Base-by-base conservation (phyloP, 1,140 invertebrate genomes). In the Drosophila nasuta region DNA sequence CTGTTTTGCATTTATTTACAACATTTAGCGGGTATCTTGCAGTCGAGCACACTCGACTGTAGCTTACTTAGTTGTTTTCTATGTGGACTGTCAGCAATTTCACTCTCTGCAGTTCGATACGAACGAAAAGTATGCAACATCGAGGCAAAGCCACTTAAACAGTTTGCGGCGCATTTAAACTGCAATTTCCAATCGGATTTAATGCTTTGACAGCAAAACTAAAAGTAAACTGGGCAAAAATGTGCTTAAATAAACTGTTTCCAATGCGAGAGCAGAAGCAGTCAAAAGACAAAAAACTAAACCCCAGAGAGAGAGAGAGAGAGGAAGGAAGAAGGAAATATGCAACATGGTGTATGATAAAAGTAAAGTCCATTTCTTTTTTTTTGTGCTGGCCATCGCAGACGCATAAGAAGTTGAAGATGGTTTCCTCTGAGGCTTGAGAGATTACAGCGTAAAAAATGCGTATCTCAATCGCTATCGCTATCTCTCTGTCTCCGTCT, bases 131-230 rank as follows among this genome's bases (percentile, higher is more conserved):
- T 68, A 54, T 54, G 59, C 68, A 63, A 63, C 38, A 38, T 30
- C 5, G 25, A 6, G n/a, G 48, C 20, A 48, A 57, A 57, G 20
- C 11, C 11, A 41, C 13, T 46, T 67, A 68, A 58, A 5, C 51
- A 41, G 57, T 60, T 62, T 74, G 66, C 7, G 20, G 43, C 65
- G 25, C 72, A 43, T 70, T 70, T 64, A 62, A 62, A 51, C 52
- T 33, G 28, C 46, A 64, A 70, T 64, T 64, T 75, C 57, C 73
- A 43, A 64, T 63, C 66, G 33, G 59, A 59, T 75, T 71, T 64
- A 57, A 71, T 63, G 45, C 57, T 74, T 54, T 62, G 13, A 52
- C 49, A 57, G 45, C 45, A 49, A 75, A 69, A 52, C 28, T 15
- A 35, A 59, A 45, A 17, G 54, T 3, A 49, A 71, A 52, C 20